Percentiles rank a stretch among this genome's conserved stretches.
These are phyloP conservation scores for Rhombomys opimus DNA, from an alignment of 2,113 vertebrate species.

Conservation along the genomic window DNA sequence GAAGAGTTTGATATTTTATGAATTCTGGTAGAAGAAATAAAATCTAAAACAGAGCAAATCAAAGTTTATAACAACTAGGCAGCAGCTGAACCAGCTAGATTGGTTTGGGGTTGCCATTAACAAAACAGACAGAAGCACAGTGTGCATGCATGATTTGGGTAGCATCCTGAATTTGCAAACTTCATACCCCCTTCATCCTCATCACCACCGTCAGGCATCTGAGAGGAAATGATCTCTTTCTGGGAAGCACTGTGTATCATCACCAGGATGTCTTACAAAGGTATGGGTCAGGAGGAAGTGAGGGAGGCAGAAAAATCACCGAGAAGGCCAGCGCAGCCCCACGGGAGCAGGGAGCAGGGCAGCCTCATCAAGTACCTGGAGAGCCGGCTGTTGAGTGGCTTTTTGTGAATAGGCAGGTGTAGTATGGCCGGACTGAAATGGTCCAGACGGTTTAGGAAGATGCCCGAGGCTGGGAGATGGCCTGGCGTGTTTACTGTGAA, in stretches of 20 bases:
- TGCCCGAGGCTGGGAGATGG: neutral
- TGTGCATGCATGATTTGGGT: neutral
- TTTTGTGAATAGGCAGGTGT: neutral
- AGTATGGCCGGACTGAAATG: neutral
- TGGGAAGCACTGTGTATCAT: neutral
- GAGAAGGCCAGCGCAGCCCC: neutral
- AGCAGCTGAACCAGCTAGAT: neutral
- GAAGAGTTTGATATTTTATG: neutral
- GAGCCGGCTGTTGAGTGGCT: neutral
- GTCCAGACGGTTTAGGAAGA: neutral
- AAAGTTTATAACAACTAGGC: neutral
- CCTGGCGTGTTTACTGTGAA: neutral
- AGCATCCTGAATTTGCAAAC: neutral
- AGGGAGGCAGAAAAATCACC: neutral
- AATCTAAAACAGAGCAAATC: constrained; percentile 4
- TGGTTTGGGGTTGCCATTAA: neutral
- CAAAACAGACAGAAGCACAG: neutral
- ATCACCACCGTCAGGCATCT: neutral
- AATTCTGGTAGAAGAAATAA: constrained; percentile 33
- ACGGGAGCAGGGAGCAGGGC: neutral
- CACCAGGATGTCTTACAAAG: neutral
- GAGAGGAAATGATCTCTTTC: constrained; percentile 20
- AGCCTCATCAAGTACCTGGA: neutral
- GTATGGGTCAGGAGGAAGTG: neutral
- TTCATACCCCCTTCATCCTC: neutral